Conservation (phyloP, 2,113 vertebrate genomes). For the Oenanthe melanoleuca region DNA sequence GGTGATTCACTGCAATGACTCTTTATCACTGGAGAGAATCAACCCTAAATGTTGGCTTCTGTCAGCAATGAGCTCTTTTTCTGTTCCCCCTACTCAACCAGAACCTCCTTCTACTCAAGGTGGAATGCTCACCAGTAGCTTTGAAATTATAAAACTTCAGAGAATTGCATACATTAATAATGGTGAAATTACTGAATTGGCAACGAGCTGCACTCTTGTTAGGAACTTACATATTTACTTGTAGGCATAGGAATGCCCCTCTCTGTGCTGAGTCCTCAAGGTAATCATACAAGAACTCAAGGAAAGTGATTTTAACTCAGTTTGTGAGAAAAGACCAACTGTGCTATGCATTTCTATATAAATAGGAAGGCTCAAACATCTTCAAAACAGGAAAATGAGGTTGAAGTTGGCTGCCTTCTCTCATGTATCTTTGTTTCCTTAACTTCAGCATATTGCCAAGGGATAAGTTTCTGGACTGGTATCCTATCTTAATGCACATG, state of each 20-base stretch:
- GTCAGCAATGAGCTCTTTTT: not conserved
- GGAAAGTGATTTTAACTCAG: not conserved
- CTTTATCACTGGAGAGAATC: not conserved
- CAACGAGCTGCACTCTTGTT: not conserved
- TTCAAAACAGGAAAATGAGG: not conserved
- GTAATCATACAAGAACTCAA: not conserved
- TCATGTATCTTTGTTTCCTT: constrained; percentile 2
- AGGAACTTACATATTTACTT: not conserved
- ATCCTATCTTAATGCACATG: not conserved
- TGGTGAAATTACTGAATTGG: not conserved
- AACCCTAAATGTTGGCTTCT: not conserved
- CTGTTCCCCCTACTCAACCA: not conserved
- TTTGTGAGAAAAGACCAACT: not conserved
- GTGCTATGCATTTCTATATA: not conserved
- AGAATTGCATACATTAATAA: not conserved
- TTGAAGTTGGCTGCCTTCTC: not conserved
- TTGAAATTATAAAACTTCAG: not conserved
- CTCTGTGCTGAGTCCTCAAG: not conserved
- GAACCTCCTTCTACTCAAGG: not conserved
- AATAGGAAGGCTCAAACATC: not conserved
- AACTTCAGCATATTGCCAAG: not conserved
- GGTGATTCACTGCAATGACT: not conserved
- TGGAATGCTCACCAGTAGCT: not conserved
- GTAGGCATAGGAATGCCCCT: not conserved
- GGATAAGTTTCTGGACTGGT: not conserved